These are phyloP conservation scores for Drosophila peninsularis DNA, from an alignment of 2,888 invertebrate species.

Conservation along the genomic window DNA sequence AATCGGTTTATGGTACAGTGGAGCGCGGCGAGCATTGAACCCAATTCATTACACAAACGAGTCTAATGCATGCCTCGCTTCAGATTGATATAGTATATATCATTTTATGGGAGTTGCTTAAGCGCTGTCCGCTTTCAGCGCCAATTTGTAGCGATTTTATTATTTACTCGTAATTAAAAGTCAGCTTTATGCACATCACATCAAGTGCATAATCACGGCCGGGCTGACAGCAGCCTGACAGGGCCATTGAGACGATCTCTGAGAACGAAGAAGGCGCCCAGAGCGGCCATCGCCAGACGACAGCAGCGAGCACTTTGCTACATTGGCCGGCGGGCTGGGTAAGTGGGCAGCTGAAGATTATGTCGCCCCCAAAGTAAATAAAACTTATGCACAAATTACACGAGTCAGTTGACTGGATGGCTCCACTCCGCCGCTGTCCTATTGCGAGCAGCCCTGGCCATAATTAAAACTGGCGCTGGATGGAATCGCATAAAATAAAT, in stretches of 20 bases:
- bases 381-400: constrained; percentile 80
- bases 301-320: neutral
- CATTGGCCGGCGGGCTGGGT: constrained; percentile 55
- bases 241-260: constrained; percentile 77
- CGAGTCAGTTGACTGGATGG: constrained; percentile 68
- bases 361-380: constrained; percentile 78
- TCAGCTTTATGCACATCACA: constrained; percentile 76
- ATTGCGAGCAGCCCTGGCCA: constrained; percentile 47
- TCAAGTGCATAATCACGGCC: constrained; percentile 75
- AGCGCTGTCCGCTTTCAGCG: constrained; percentile 25
- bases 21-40: neutral
- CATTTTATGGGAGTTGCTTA: neutral
- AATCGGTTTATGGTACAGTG: constrained; percentile 8
- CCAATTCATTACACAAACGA: neutral
- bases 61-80: neutral
- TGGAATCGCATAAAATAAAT: constrained; percentile 81
- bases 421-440: constrained; percentile 5
- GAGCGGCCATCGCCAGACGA: constrained; percentile 46
- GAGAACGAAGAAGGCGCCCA: constrained; percentile 44
- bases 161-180: constrained; percentile 80
- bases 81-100: neutral
- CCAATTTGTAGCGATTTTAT: constrained; percentile 67
- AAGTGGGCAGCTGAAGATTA: constrained; percentile 70
- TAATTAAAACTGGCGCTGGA: constrained; percentile 79
- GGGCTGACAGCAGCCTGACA: constrained; percentile 40